Evolutionary conservation across 2,797 vertebrate species (phyloP).

Genomic region (Arctocebus calabarensis): DNA sequence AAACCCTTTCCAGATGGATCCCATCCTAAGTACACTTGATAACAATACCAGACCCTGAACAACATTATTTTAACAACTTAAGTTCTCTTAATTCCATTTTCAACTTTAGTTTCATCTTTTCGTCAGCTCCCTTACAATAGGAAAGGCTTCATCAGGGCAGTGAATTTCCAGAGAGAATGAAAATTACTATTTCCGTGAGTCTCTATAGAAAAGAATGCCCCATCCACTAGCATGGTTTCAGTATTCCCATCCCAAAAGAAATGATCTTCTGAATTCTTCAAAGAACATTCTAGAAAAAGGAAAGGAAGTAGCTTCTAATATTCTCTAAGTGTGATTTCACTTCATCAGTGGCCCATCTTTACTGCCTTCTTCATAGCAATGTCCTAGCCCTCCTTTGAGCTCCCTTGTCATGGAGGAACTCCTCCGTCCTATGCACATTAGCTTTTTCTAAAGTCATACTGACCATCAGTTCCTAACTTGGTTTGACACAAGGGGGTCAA

Average conservation of each 20-base stretch:
- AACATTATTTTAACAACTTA: neutral
- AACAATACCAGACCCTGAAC: slow-evolving; percentile 36
- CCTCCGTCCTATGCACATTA: neutral
- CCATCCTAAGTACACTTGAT: neutral
- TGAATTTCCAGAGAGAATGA: neutral
- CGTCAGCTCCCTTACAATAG: neutral
- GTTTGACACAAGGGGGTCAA: neutral
- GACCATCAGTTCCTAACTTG: neutral
- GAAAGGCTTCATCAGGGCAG: neutral
- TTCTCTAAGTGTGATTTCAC: neutral
- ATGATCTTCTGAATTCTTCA: neutral
- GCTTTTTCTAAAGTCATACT: neutral
- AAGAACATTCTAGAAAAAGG: slow-evolving; percentile 32
- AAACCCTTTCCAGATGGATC: slow-evolving; percentile 41
- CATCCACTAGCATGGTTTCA: neutral
- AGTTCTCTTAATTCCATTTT: neutral
- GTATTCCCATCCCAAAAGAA: neutral
- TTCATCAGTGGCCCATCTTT: neutral
- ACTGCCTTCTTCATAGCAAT: neutral
- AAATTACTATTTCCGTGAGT: neutral
- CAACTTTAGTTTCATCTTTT: slow-evolving; percentile 35
- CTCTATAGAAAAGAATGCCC: neutral
- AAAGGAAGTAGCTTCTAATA: neutral
- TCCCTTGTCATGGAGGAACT: neutral
- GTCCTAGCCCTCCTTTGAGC: neutral